phyloP scores from a whole-genome alignment of 2,888 invertebrate species.

The Dasysyrphus albostriatus region DNA sequence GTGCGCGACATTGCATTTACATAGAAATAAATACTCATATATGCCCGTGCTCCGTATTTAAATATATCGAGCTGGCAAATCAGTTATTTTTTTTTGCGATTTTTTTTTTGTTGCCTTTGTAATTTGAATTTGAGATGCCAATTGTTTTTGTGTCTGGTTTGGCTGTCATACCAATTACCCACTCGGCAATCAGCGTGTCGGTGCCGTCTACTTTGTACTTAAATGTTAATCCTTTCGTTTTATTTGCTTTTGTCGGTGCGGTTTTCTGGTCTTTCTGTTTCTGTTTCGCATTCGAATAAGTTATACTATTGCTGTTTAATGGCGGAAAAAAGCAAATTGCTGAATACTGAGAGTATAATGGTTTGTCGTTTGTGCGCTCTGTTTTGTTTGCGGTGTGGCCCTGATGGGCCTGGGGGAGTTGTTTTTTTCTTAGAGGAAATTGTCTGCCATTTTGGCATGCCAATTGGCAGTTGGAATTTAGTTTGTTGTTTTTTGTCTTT shows the following conservation, averaged over 20 bases:
- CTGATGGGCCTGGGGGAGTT: constrained; percentile 17
- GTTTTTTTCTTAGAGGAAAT: constrained; percentile 29
- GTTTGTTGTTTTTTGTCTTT: constrained; percentile 22
- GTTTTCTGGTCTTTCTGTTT: constrained; percentile 9
- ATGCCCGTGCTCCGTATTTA: constrained; percentile 12
- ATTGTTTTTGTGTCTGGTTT: constrained; percentile 74
- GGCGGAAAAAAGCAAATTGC: constrained; percentile 68
- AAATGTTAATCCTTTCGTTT: constrained; percentile 69
- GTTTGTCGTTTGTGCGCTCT: constrained; percentile 27
- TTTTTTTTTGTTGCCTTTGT: constrained; percentile 29
- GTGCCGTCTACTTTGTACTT: constrained; percentile 74
- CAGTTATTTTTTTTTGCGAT: constrained; percentile 25
- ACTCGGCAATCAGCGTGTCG: constrained; percentile 72
- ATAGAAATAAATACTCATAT: constrained; percentile 13
- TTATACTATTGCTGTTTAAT: constrained; percentile 53
- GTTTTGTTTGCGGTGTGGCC: constrained; percentile 14
- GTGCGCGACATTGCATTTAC: constrained; percentile 57
- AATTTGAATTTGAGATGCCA: constrained; percentile 57
- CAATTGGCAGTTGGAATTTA: constrained; percentile 68
- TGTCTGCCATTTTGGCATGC: constrained; percentile 70
- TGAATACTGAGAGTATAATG: not conserved
- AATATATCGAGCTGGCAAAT: constrained; percentile 55
- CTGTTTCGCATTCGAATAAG: constrained; percentile 1
- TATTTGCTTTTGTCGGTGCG: constrained; percentile 62
- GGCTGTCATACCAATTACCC: constrained; percentile 75